phyloP scores from a whole-genome alignment of 2,113 vertebrate genomes.

The Solenodon paradoxus region DNA sequence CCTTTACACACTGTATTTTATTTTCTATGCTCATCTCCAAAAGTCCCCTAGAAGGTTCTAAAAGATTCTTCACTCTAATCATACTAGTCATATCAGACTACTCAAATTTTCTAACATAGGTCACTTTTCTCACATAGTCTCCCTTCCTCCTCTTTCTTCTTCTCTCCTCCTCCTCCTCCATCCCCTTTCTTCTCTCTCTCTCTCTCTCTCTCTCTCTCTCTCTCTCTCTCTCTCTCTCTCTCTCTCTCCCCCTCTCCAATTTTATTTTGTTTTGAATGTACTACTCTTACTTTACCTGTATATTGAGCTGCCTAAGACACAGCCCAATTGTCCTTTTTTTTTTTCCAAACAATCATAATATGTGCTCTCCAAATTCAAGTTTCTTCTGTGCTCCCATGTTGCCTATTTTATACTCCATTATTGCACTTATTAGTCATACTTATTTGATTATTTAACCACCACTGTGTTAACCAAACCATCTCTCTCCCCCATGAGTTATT shows the following conservation, averaged over 20 bases:
- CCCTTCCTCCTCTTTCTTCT: not conserved
- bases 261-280: not conserved
- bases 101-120: not conserved
- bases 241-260: no score
- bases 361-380: no score
- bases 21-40: not conserved
- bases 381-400: not conserved
- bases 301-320: not conserved
- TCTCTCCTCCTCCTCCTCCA: not conserved
- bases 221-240: no score
- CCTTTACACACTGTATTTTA: not conserved
- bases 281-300: not conserved
- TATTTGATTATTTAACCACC: conserved; percentile 11
- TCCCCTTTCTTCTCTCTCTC: no score
- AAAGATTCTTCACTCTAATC: not conserved
- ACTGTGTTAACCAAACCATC: not conserved
- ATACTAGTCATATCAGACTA: rapidly evolving
- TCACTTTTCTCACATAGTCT: not conserved
- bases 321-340: not conserved
- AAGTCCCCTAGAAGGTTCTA: not conserved
- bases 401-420: not conserved
- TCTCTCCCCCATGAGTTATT: not conserved
- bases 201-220: not conserved
- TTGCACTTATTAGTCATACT: not conserved
- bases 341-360: not conserved